These are phyloP conservation scores for Rhombomys opimus DNA, from an alignment of 2,113 vertebrate species.

Conservation along the genomic window DNA sequence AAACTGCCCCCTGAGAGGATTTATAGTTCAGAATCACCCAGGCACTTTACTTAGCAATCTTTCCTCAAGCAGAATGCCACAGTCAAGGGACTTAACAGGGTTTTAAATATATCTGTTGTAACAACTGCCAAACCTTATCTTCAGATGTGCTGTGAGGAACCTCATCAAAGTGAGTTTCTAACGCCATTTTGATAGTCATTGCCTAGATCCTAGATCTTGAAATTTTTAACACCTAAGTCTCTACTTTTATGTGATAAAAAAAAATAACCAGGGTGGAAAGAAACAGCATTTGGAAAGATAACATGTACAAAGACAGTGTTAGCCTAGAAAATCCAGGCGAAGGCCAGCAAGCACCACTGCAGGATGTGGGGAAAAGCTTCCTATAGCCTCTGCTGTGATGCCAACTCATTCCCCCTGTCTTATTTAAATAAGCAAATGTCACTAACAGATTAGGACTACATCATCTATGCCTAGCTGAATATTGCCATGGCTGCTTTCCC, in stretches of 20 bases:
- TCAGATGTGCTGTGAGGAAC: background rate
- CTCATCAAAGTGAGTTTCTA: background rate
- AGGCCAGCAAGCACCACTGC: background rate
- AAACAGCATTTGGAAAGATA: slow-evolving; percentile 10
- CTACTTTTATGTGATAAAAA: slow-evolving; percentile 5
- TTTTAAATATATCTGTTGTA: slow-evolving; percentile 11
- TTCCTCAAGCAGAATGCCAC: background rate
- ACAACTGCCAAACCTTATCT: background rate
- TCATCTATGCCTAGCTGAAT: background rate
- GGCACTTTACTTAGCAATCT: background rate
- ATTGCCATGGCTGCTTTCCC: background rate
- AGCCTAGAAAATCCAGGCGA: background rate
- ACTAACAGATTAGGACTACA: background rate
- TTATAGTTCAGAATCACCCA: slow-evolving; percentile 34
- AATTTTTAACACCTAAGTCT: background rate
- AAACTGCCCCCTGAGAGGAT: background rate
- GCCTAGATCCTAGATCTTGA: slow-evolving; percentile 12
- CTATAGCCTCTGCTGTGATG: background rate
- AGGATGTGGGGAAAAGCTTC: background rate
- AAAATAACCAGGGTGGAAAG: background rate
- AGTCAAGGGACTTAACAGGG: background rate
- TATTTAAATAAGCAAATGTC: background rate
- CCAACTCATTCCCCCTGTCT: background rate
- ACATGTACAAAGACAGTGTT: background rate
- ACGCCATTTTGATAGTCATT: background rate